phyloP scores from a whole-genome alignment of 2,888 invertebrate species.

The Phragmatobia fuliginosa region DNA sequence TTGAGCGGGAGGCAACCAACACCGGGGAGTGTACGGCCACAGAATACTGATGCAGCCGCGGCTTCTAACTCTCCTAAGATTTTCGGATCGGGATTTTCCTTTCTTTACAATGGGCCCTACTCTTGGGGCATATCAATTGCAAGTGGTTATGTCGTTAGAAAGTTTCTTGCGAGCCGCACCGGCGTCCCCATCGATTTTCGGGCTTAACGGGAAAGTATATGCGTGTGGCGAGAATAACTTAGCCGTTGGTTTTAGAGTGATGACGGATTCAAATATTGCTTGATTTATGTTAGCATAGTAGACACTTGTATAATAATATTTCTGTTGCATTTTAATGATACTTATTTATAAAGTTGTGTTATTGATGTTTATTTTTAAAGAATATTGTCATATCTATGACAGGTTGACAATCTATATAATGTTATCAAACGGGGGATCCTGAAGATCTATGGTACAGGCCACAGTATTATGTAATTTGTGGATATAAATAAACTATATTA shows the following conservation, averaged over 20 bases:
- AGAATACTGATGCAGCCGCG: constrained; percentile 80
- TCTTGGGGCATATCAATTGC: constrained; percentile 87
- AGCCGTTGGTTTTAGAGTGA: constrained; percentile 19
- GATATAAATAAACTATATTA: no score
- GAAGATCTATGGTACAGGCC: no score
- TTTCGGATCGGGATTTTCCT: constrained; percentile 86
- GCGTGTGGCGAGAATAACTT: constrained; percentile 39
- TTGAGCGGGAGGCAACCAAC: constrained; percentile 73
- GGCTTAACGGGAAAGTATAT: constrained; percentile 62
- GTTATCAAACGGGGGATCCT: no score
- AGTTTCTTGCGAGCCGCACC: constrained; percentile 75
- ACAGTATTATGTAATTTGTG: no score
- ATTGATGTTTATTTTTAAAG: neutral
- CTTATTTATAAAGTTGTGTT: neutral
- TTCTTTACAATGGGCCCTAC: constrained; percentile 86
- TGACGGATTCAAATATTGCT: constrained; percentile 25
- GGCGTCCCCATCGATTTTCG: constrained; percentile 80
- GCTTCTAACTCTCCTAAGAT: constrained; percentile 84
- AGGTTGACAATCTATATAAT: no score
- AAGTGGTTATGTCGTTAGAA: constrained; percentile 87
- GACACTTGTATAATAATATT: neutral
- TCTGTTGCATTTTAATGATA: neutral
- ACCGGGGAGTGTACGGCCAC: constrained; percentile 68
- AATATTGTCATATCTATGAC: no score
- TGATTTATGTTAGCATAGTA: neutral